Evolutionary conservation across 1,140 invertebrate genomes (phyloP).

Genomic region (Leptopilina clavipes): DNA sequence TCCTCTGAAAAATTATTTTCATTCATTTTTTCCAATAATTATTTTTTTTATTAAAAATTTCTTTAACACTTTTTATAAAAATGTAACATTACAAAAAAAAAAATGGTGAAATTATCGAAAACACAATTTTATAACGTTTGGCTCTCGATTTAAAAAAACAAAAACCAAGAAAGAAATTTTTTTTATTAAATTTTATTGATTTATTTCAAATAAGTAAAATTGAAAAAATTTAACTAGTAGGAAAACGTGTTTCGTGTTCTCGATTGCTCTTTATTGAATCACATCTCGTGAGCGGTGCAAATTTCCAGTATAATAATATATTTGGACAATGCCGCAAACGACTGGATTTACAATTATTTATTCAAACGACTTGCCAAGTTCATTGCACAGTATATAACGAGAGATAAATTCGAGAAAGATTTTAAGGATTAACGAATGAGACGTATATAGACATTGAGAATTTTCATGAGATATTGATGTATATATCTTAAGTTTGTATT

Average conservation of each 20-base stretch:
- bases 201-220: too few relatives aligned
- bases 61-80: too few relatives aligned
- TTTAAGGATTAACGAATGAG: constrained; percentile 61
- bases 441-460: constrained; percentile 56
- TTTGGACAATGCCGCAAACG: neutral
- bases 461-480: constrained; percentile 71
- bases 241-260: constrained; percentile 10
- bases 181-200: too few relatives aligned
- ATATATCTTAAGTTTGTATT: constrained; percentile 74
- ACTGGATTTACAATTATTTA: constrained; percentile 61
- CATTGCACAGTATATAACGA: constrained; percentile 62
- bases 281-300: constrained; percentile 33
- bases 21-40: too few relatives aligned
- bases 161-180: too few relatives aligned
- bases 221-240: too few relatives aligned
- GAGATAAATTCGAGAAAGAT: constrained; percentile 42
- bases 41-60: too few relatives aligned
- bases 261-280: constrained; percentile 59
- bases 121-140: too few relatives aligned
- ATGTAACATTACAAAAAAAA: too few relatives aligned
- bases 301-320: neutral
- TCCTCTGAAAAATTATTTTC: too few relatives aligned
- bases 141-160: too few relatives aligned
- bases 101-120: too few relatives aligned
- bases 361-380: constrained; percentile 70